Evolutionary conservation across 1,140 invertebrate species (phyloP).

Genomic region (Cherax destructor): DNA sequence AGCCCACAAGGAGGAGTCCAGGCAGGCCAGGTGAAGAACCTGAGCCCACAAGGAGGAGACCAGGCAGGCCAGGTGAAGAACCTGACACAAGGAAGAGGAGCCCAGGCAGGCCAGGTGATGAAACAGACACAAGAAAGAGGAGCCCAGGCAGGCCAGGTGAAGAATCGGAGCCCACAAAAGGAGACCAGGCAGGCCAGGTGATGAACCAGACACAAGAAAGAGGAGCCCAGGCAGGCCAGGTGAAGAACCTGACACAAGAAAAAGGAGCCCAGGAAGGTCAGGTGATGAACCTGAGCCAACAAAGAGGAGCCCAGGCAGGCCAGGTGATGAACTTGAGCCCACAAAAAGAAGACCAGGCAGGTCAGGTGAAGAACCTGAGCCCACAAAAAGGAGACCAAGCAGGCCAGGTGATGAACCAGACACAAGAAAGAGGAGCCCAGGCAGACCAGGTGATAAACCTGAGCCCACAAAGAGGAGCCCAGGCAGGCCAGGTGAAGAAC

Average conservation of each 20-base stretch:
- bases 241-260: neutral
- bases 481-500: neutral
- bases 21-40: neutral
- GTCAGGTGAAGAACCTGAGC: neutral
- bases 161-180: neutral
- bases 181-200: neutral
- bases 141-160: slow-evolving; percentile 5
- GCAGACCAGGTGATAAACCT: too few species aligned
- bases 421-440: too few species aligned
- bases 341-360: neutral
- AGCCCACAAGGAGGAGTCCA: neutral
- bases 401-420: neutral
- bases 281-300: neutral
- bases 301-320: neutral
- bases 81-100: neutral
- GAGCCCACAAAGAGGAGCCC: too few species aligned
- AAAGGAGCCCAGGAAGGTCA: neutral
- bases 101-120: slow-evolving; percentile 2
- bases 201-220: neutral
- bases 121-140: neutral
- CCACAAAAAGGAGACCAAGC: too few species aligned
- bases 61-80: slow-evolving; percentile 1
- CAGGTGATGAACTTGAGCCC: neutral
- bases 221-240: neutral
- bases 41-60: neutral